These are phyloP conservation scores for Blastobasis adustella DNA, from an alignment of 2,888 invertebrate genomes.

Conservation along the genomic window DNA sequence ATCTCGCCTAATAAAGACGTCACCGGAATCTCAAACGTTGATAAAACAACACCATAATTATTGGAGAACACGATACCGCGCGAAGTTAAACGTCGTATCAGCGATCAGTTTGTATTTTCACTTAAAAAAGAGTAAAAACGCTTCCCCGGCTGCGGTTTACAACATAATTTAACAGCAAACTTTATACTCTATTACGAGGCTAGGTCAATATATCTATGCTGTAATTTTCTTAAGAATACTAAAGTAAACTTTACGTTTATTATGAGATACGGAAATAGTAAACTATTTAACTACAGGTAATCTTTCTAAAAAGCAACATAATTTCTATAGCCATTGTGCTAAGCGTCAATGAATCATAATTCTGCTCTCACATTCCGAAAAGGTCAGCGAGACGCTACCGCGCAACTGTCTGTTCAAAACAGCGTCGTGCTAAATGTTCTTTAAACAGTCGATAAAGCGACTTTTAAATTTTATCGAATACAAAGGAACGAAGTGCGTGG, in stretches of 20 bases:
- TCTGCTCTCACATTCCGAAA: slow-evolving; percentile 12
- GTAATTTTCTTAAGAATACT: background rate
- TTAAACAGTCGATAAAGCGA: slow-evolving; percentile 22
- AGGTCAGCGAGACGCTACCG: slow-evolving; percentile 32
- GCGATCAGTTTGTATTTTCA: slow-evolving; percentile 35
- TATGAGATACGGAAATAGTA: too few species aligned
- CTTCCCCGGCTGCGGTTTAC: slow-evolving; percentile 19
- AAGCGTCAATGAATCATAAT: background rate
- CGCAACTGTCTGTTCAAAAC: slow-evolving; percentile 45
- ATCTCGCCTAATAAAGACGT: slow-evolving; percentile 54
- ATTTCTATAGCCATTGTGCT: too few species aligned
- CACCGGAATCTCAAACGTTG: slow-evolving; percentile 46
- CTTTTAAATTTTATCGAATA: slow-evolving; percentile 14
- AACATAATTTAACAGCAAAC: slow-evolving; percentile 28
- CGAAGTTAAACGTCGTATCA: slow-evolving; percentile 9
- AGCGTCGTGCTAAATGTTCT: slow-evolving; percentile 26
- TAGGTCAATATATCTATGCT: background rate
- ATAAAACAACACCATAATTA: slow-evolving; percentile 54
- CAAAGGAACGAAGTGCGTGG: slow-evolving; percentile 13
- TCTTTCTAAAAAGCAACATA: too few species aligned
- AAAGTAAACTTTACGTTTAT: too few species aligned
- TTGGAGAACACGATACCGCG: slow-evolving; percentile 35
- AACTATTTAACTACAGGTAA: too few species aligned
- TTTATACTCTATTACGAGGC: background rate
- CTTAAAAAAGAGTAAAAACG: slow-evolving; percentile 27